Evolutionary conservation across 1,140 invertebrate species (phyloP), one percentile per base, ranked within the genome.

Genomic region (Apolygus lucorum): DNA sequence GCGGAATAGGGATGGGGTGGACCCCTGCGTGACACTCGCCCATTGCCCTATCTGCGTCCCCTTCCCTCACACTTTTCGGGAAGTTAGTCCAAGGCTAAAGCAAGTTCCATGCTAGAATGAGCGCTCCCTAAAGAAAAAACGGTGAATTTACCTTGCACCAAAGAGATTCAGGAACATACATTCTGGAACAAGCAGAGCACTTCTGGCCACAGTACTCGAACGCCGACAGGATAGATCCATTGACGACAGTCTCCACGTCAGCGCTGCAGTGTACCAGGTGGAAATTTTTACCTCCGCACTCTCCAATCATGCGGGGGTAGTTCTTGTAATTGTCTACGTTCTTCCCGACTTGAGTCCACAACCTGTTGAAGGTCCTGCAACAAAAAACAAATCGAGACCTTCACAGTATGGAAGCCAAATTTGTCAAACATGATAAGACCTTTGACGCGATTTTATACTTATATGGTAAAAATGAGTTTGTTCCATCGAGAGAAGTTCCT

Each of bases 251-350:
- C 17, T 88, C 82, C 0, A 91, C 81, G 80, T 99, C 89, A 17
- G 96, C 97, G 25, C 91, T 88, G 0, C 89, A 85, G 81, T 99
- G 97, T 24, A 99, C 81, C 78, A 99, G 97, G 78, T 99, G 98
- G 80, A 92, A 99, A 82, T 99, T 99, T 80, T 99, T 99, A 1
- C 97, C 97, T 54, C 97, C 97, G 80, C 96, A 99, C 81, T 99
- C 97, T 73, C 91, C 91, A 74, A 98, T 90, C 2, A 99, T 80
- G 74, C 95, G 86, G 0, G 97, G 98, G 78, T 96, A 99, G 76
- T 93, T 95, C 63, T 80, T 84, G 77, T 98, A 99, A 0, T 80
- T 87, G 62, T 86, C 83, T 17, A 99, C 83, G 78, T 99, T 98
- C 63, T 91, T 80, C 14, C 92, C 95, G 64, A 98, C 93, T 81